Evolutionary conservation across 2,113 vertebrate genomes (phyloP), one percentile per base, ranked within the genome.

Genomic region (Hippoglossus stenolepis): DNA sequence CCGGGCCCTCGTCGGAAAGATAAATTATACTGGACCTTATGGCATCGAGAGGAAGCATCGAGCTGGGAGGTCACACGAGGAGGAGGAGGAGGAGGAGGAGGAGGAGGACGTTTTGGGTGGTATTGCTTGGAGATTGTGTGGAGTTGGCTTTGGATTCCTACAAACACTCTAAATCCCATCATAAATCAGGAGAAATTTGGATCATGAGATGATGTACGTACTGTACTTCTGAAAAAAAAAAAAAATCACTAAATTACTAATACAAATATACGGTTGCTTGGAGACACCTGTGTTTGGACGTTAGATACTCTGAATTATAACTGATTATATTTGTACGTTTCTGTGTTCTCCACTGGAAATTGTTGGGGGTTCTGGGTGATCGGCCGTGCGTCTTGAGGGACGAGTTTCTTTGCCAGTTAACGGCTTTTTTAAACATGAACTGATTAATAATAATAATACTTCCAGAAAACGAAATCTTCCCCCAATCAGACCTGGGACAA

Each of bases 231-330:
- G 28, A 28, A 23, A 65, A 75, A 51, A 83, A 4, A 23, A 65
- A 21, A 72, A 53, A 73, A 3, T 4, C 62, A 73, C 26, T 35
- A 51, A 67, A 76, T 75, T 28, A 86, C 26, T 7, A 71, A 69
- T 45, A 71, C 40, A 85, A 81, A 77, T 28, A 73, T 45, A 15
- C 24, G 51, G 84, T 84, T 82, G 86, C 81, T 73, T 59, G 73
- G 86, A 85, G 86, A 87, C 84, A 68, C 69, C 70, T 80, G 65
- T 45, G 57, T 75, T 83, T 75, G 47, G 31, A 31, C 31, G 31
- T 7, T 7, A 31, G 58, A 51, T n/a, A 59, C 49, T 65, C 53
- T 72, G 54, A 68, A 77, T 10, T 60, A 18, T 79, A 70, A 65
- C 9, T 8, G 61, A 83, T 77, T 81, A 70, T 35, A 62, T 67